Base-by-base conservation (phyloP, 2,888 invertebrate species). In the Dasypolia templi region DNA sequence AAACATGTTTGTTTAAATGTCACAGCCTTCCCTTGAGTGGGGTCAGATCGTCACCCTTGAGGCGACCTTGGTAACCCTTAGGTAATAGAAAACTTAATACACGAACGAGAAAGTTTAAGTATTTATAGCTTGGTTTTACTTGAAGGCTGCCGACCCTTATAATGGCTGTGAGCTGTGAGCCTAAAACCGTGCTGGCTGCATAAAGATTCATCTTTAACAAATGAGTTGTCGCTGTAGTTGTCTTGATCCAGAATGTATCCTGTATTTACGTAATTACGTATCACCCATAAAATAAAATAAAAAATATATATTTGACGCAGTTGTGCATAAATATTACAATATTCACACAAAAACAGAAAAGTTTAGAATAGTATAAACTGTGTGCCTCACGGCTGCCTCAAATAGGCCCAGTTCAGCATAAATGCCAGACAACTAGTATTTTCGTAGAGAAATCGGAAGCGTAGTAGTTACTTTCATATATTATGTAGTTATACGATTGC, bases 11-110 rank as follows among this genome's bases (percentile, higher is more conserved):
- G 44, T 75, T 77, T 44, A 81, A 86, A 87, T 87, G 85, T 69
- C 85, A 82, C 65, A 84, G 72, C 86, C 87, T 88, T 85, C 72
- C 85, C 87, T 86, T 85, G 84, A 35, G 46, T 14, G 22, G 51
- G 80, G 83, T 82, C 82, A 77, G 68, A 35, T 11, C 19, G 42
- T 53, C 69, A 77, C 75, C 84, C 80, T 84, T 77, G 77, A 61
- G 19, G 51, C 26, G 64, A 83, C 81, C 82, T 81, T 55, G 42
- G 14, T 58, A 46, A 71, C 70, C 74, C 67, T 58, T 74, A 68
- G 58, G 70, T 68, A 72, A 69, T 71, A 66, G 73, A 73, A 64
- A 82, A 75, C 64, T 59, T 66, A 72, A 42, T 81, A 75, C 58
- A 62, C 26, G 68, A 66, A 55, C 44, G 77, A 66, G 79, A 83